These are phyloP conservation scores for Meghimatium bilineatum DNA, from an alignment of 2,888 invertebrate genomes.

Conservation along the genomic window DNA sequence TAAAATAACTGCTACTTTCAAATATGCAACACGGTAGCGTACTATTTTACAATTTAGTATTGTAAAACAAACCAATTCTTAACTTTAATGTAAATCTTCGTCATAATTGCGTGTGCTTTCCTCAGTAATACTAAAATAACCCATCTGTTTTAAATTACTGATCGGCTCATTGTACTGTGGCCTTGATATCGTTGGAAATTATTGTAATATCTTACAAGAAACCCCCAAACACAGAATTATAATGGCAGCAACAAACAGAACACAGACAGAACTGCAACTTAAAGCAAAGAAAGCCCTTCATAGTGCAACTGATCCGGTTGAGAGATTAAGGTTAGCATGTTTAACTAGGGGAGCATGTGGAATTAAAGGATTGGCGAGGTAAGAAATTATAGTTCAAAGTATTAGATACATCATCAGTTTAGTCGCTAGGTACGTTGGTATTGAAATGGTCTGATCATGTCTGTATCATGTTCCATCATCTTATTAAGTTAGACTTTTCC, in stretches of 20 bases:
- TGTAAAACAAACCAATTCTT: too few relatives aligned
- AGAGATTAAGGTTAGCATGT: constrained; percentile 89
- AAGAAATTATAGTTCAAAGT: constrained; percentile 63
- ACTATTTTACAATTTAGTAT: not conserved
- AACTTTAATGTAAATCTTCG: too few relatives aligned
- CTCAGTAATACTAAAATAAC: too few relatives aligned
- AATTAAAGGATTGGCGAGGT: constrained; percentile 91
- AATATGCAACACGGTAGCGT: not conserved
- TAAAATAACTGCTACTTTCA: not conserved
- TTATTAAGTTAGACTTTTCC: too few relatives aligned
- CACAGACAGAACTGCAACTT: constrained; percentile 88
- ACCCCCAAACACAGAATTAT: not conserved
- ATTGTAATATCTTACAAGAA: not conserved
- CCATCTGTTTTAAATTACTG: too few relatives aligned
- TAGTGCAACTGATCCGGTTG: constrained; percentile 86
- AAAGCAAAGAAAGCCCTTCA: constrained; percentile 80
- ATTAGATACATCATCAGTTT: too few relatives aligned
- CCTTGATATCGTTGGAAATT: not conserved
- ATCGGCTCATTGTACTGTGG: too few relatives aligned
- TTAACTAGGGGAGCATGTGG: constrained; percentile 90
- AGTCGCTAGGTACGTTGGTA: too few relatives aligned
- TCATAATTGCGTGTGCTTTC: too few relatives aligned
- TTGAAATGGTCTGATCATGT: too few relatives aligned
- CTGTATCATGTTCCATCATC: too few relatives aligned
- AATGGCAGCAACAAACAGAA: constrained; percentile 84